Conservation (phyloP, 2,113 vertebrate species). For the Sitta europaea region DNA sequence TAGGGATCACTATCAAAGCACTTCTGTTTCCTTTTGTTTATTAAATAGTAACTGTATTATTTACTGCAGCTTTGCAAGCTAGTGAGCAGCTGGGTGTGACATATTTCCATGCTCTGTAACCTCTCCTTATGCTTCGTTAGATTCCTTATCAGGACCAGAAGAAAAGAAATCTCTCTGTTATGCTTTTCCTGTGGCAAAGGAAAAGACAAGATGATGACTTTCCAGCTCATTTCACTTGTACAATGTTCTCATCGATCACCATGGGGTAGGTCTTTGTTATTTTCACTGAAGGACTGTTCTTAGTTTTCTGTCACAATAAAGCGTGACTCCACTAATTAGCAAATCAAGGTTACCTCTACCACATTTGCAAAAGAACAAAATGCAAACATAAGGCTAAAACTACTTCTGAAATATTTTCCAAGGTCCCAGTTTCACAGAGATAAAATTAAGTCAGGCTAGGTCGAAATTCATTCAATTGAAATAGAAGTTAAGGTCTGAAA, state of each 20-base stretch:
- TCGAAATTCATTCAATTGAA: not conserved
- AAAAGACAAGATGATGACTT: conserved; percentile 87
- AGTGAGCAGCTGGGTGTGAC: conserved; percentile 64
- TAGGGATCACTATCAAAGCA: conserved; percentile 58
- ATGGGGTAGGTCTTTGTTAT: conserved; percentile 80
- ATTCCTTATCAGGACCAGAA: conserved; percentile 81
- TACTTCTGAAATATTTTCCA: conserved; percentile 10
- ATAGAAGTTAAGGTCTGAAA: not conserved
- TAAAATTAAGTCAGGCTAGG: not conserved
- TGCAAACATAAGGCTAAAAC: conserved; percentile 8
- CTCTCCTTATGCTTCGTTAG: conserved; percentile 88
- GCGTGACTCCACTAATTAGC: conserved; percentile 10
- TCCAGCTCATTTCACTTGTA: conserved; percentile 90
- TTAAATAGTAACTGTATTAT: conserved; percentile 65
- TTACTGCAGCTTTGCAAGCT: conserved; percentile 59
- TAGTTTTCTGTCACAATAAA: conserved; percentile 61
- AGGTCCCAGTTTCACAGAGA: not conserved
- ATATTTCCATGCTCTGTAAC: conserved; percentile 75
- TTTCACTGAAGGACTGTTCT: conserved; percentile 56
- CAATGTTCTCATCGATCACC: conserved; percentile 87
- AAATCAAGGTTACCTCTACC: conserved; percentile 27
- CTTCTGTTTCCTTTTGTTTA: conserved; percentile 62
- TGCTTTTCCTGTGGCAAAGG: conserved; percentile 77
- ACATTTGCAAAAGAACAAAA: conserved; percentile 16
- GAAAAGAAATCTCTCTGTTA: conserved; percentile 79